phyloP scores from a whole-genome alignment of 2,888 invertebrate genomes.

The Phrixothrix hirtus region DNA sequence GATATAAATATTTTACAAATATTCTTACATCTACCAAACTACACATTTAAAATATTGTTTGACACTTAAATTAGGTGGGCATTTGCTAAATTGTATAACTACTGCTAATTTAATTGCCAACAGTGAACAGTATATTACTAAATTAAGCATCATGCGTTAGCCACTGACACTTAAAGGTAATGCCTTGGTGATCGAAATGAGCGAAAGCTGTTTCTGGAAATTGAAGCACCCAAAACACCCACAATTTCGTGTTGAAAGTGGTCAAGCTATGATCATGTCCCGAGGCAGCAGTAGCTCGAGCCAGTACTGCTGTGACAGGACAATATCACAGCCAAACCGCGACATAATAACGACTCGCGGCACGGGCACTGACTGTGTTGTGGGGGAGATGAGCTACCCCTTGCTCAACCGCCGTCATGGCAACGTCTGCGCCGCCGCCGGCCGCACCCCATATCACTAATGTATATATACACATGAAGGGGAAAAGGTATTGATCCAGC shows the following conservation, averaged over 20 bases:
- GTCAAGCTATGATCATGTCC: conserved; percentile 78
- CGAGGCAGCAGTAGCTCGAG: conserved; percentile 85
- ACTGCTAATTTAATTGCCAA: conserved; percentile 27
- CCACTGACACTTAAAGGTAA: conserved; percentile 27
- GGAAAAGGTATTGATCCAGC: conserved; percentile 46
- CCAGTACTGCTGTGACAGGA: conserved; percentile 97
- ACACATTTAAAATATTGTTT: conserved; percentile 14
- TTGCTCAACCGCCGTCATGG: conserved; percentile 53
- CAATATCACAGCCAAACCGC: conserved; percentile 74
- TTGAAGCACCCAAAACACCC: background rate
- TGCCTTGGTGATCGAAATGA: conserved; percentile 13
- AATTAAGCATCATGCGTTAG: conserved; percentile 26
- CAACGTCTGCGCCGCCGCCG: conserved; percentile 56
- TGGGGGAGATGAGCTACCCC: conserved; percentile 52
- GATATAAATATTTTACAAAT: conserved; percentile 30
- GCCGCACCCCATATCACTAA: conserved; percentile 57
- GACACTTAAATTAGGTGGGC: conserved; percentile 25
- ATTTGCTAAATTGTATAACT: conserved; percentile 27
- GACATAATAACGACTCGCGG: conserved; percentile 53
- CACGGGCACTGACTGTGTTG: conserved; percentile 62
- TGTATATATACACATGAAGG: conserved; percentile 52
- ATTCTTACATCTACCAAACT: conserved; percentile 30
- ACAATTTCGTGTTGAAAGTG: conserved; percentile 12
- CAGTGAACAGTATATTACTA: conserved; percentile 23
- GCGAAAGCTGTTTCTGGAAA: conserved; percentile 2